Base-by-base conservation (phyloP, 2,113 vertebrate species). In the Canis aureus region DNA sequence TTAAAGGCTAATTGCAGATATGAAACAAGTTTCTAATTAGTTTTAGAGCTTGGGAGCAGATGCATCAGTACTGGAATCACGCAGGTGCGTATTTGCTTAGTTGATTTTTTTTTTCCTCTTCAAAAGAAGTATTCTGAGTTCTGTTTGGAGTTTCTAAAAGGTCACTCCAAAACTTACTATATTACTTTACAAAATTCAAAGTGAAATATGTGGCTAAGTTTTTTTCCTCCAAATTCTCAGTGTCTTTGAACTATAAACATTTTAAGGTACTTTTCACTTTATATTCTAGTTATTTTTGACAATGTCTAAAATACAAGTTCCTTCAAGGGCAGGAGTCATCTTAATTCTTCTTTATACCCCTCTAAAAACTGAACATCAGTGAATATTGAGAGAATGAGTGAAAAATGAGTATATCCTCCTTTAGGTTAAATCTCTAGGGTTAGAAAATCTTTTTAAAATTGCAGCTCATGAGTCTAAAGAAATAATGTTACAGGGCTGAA, bases 11-110 rank as follows among this genome's bases (percentile, higher is more conserved):
- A 97, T 89, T 95, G 67, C 22, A 96, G 71, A 38, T 67, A 96
- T 79, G 95, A 94, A 97, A 92, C 89, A 89, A 90, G 94, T 83
- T 94, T 97, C 92, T 94, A 69, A 97, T 97, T 97, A 94, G 84
- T 85, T 94, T 95, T 71, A 95, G 38, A 96, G 93, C 17, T 96
- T 83, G 93, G 22, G 35, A 95, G 23, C 93, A 96, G 71, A 97
- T 59, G 74, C 43, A 82, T 62, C 73, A 86, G 85, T 91, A 96
- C 94, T 96, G 89, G 78, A 94, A 82, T 82, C 60, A 87, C 64
- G n/a, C 66, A 95, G 94, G 92, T 97, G 29, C n/a, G 3, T 51
- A 78, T 91, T 95, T 92, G 22, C 51, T 94, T 92, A 64, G 94
- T 62, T 88, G 15, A 5, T 29, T 53, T 95, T 64, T 53, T 53